These are phyloP conservation scores for Campaea margaritaria DNA, from an alignment of 2,888 invertebrate genomes.

Conservation along the genomic window DNA sequence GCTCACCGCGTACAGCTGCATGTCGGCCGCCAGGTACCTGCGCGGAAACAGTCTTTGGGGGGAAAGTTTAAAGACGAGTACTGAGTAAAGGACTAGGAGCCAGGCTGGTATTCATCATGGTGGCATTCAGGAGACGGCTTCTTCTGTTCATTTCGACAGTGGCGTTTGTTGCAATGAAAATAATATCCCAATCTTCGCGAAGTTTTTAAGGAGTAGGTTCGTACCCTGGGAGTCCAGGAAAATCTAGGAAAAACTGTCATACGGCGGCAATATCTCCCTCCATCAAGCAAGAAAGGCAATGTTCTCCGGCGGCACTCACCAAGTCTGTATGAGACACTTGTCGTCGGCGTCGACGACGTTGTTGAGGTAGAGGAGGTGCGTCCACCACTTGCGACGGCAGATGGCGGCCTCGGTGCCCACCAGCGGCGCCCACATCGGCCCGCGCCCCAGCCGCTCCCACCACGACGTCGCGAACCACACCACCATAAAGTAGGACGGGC, in stretches of 20 bases:
- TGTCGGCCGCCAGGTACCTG: constrained; percentile 80
- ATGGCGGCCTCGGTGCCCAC: constrained; percentile 66
- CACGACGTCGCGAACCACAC: constrained; percentile 75
- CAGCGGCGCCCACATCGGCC: constrained; percentile 72
- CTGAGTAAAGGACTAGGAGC: too few relatives aligned
- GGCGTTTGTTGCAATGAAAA: too few relatives aligned
- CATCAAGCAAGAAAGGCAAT: neutral
- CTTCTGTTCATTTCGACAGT: too few relatives aligned
- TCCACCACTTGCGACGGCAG: constrained; percentile 77
- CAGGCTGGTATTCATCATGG: too few relatives aligned
- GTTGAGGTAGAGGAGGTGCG: constrained; percentile 74
- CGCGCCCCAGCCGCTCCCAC: constrained; percentile 70
- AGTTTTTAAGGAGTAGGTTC: too few relatives aligned
- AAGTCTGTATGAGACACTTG: constrained; percentile 79
- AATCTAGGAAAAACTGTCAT: too few relatives aligned
- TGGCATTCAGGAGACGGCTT: too few relatives aligned
- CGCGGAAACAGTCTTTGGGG: neutral
- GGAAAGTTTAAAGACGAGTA: too few relatives aligned
- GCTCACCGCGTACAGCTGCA: constrained; percentile 72
- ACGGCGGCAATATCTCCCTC: too few relatives aligned
- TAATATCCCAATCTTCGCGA: too few relatives aligned
- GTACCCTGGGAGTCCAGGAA: too few relatives aligned
- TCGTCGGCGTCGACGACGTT: constrained; percentile 69
- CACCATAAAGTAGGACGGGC: constrained; percentile 73
- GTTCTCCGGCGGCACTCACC: constrained; percentile 53